Evolutionary conservation across 2,113 vertebrate genomes (phyloP).

Genomic region (Corvus moneduloides): DNA sequence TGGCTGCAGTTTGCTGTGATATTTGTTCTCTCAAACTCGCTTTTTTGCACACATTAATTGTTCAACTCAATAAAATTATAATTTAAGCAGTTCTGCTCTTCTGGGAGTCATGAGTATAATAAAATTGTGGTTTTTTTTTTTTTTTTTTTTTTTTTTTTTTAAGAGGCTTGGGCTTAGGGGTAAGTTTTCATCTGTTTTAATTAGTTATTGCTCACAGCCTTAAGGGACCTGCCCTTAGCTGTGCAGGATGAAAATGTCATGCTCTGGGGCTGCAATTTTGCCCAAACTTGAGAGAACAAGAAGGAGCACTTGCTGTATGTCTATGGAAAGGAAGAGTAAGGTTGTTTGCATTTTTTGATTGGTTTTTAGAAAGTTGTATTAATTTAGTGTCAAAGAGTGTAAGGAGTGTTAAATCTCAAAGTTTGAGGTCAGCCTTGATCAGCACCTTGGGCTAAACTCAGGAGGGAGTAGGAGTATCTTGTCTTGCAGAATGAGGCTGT

Average conservation of each 20-base stretch:
- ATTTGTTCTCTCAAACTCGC: neutral
- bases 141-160: neutral
- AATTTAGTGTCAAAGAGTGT: neutral
- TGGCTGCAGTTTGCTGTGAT: neutral
- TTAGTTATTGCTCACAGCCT: neutral
- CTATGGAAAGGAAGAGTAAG: neutral
- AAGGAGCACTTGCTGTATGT: fast-evolving
- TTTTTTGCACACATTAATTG: neutral
- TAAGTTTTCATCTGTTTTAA: neutral
- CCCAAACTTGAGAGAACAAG: neutral
- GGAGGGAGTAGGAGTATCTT: neutral
- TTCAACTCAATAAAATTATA: neutral
- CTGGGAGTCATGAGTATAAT: neutral
- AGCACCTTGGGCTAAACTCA: neutral
- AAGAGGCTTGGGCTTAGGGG: neutral
- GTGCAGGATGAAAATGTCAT: neutral
- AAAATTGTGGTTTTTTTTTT: neutral
- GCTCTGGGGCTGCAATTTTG: neutral
- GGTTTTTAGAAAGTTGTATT: neutral
- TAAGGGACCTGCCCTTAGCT: neutral
- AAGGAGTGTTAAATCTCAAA: neutral
- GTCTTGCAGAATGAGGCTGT: neutral
- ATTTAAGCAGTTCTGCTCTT: neutral
- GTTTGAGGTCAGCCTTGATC: neutral
- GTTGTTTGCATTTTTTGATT: neutral